A percentile compares a stretch with the other conserved stretches of the same genome.
These are phyloP conservation scores for Eciton burchellii DNA, from an alignment of 1,140 invertebrate genomes.

Conservation along the genomic window DNA sequence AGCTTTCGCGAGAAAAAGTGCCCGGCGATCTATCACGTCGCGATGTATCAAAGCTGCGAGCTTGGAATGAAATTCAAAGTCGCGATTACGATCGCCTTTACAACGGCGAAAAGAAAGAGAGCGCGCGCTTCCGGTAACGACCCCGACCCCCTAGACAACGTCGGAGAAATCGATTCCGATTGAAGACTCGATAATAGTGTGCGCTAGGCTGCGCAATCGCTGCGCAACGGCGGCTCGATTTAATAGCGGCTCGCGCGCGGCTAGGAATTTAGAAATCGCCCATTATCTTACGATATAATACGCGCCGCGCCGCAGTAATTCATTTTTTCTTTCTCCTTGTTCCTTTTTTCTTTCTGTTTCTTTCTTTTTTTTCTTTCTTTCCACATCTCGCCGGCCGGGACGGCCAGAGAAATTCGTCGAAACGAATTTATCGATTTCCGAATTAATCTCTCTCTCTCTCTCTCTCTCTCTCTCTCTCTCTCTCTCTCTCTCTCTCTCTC, in stretches of 20 bases:
- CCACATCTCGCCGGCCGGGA: slow-evolving; percentile 60
- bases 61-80: not conserved
- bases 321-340: too few relatives aligned
- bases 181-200: slow-evolving; percentile 24
- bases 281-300: slow-evolving; percentile 58
- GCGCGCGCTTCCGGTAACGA: not conserved
- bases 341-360: too few relatives aligned
- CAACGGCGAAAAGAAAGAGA: slow-evolving; percentile 10
- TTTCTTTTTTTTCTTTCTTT: too few relatives aligned
- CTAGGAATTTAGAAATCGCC: slow-evolving; percentile 55
- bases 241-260: slow-evolving; percentile 35
- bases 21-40: not conserved
- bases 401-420: slow-evolving; percentile 72
- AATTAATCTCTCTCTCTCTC: slow-evolving; percentile 77
- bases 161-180: slow-evolving; percentile 33
- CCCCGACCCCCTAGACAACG: not conserved
- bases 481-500: too few relatives aligned
- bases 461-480: too few relatives aligned
- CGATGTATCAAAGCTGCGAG: too few relatives aligned
- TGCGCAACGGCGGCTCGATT: slow-evolving; percentile 19
- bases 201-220: slow-evolving; percentile 15
- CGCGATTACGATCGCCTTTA: not conserved
- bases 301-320: slow-evolving; percentile 54
- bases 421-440: slow-evolving; percentile 80
- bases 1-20: not conserved